A percentile compares a stretch with the other conserved stretches of the same genome.
Conservation (phyloP, 2,797 vertebrate species). For the Vespertilio murinus region DNA sequence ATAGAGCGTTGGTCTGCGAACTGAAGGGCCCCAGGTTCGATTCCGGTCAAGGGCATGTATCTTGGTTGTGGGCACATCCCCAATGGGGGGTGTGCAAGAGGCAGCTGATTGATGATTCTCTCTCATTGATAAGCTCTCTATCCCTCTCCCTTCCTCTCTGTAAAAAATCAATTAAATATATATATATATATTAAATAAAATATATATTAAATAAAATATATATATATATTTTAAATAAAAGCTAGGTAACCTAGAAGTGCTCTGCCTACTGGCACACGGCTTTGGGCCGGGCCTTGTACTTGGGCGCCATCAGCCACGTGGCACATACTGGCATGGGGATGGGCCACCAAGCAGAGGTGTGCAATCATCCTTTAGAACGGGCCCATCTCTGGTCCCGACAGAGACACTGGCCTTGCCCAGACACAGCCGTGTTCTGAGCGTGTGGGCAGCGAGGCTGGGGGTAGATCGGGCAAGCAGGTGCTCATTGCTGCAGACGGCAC, state of each 20-base stretch:
- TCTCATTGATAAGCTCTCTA: too few relatives aligned
- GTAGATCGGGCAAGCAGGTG: background rate
- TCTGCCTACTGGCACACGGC: background rate
- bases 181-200: too few relatives aligned
- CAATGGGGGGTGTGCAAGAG: too few relatives aligned
- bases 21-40: too few relatives aligned
- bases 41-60: too few relatives aligned
- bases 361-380: background rate
- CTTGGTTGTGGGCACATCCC: too few relatives aligned
- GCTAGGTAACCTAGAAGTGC: background rate
- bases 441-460: background rate
- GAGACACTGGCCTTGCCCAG: background rate
- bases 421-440: background rate
- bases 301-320: background rate
- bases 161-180: too few relatives aligned
- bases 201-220: too few relatives aligned
- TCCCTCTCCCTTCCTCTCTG: too few relatives aligned
- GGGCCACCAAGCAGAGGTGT: background rate
- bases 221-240: too few relatives aligned
- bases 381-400: background rate
- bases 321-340: background rate
- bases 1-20: too few relatives aligned
- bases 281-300: background rate
- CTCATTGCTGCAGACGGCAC: background rate
- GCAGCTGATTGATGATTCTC: too few relatives aligned